Base-by-base conservation (phyloP, 1,140 invertebrate genomes). In the Apis cerana region DNA sequence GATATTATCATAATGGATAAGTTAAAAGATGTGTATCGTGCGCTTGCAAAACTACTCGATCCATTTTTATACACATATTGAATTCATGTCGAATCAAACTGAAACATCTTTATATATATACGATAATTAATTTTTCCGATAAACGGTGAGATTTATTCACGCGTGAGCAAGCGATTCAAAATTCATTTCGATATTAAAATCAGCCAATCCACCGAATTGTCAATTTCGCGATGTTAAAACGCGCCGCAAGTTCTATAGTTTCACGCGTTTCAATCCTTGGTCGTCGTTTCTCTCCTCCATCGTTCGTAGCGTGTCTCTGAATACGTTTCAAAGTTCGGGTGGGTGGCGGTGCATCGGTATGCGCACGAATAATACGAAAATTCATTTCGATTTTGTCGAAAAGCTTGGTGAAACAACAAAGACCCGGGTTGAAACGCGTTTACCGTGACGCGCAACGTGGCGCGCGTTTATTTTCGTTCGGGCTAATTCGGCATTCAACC, bases 361-460 rank as follows among this genome's bases (percentile, higher is more conserved):
- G 27, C 48, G 43, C 15, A 59, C 15, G 78, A 80, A 80, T 74
- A 54, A 80, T 74, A 72, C 23, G 48, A 72, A 74, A 80, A 80
- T 80, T 62, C 69, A 43, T 80, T 54, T 62, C 23, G 9, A 11
- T 23, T 17, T 0, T 12, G 23, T 77, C 0, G 48, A 50, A 74
- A 56, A 50, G 67, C n/a, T 70, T 33, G 27, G 10, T 21, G 15
- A 48, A 59, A 78, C 15, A 78, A 79, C 65, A 70, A 79, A 79
- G 33, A 17, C 1, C 8, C 11, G 23, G 27, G 17, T 8, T 5
- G 43, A 17, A 61, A 61, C 54, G 48, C 23, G 56, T 77, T 77
- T 54, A 52, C 17, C 48, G 48, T 13, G 33, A 43, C 33, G 21
- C n/a, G 11, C 15, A n/a, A n/a, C 17, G 5, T 27, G 19, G 23